Percentiles rank a stretch among this genome's conserved stretches.
Evolutionary conservation across 2,113 vertebrate species (phyloP).

Genomic region (Solenodon paradoxus): DNA sequence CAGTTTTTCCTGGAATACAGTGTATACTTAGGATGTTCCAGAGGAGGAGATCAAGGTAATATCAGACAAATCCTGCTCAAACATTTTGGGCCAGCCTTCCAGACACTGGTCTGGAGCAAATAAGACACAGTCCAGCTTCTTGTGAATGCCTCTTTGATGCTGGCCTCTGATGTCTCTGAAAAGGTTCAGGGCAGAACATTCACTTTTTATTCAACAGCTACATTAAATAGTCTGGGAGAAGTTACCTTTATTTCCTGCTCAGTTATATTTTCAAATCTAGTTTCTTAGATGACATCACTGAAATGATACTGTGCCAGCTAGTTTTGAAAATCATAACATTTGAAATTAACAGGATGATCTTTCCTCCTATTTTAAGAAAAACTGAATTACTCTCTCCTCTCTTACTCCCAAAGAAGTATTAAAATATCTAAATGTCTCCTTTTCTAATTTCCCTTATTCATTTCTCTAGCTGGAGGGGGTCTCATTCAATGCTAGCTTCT

Average conservation of each 20-base stretch:
- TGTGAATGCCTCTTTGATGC: slow-evolving; percentile 57
- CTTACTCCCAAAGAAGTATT: not conserved
- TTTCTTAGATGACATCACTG: not conserved
- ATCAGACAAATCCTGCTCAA: slow-evolving; percentile 9
- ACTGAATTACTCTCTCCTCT: not conserved
- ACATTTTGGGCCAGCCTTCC: not conserved
- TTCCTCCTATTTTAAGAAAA: slow-evolving; percentile 12
- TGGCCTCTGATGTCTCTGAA: slow-evolving; percentile 20
- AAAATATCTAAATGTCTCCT: too few relatives aligned
- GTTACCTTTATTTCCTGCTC: not conserved
- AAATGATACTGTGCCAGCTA: not conserved
- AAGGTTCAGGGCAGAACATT: slow-evolving; percentile 37
- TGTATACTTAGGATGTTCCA: not conserved
- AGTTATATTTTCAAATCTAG: not conserved
- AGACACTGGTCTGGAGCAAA: slow-evolving; percentile 11
- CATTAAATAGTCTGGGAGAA: not conserved
- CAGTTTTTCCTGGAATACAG: slow-evolving; percentile 37
- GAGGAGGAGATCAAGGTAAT: not conserved
- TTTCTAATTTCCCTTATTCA: not conserved
- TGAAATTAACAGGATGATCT: not conserved
- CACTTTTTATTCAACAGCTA: not conserved
- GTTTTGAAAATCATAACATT: not conserved
- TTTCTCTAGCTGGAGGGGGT: not conserved
- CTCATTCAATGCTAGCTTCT: not conserved
- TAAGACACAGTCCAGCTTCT: not conserved